Base-by-base conservation (phyloP, 2,113 vertebrate species). In the Vulpes lagopus region DNA sequence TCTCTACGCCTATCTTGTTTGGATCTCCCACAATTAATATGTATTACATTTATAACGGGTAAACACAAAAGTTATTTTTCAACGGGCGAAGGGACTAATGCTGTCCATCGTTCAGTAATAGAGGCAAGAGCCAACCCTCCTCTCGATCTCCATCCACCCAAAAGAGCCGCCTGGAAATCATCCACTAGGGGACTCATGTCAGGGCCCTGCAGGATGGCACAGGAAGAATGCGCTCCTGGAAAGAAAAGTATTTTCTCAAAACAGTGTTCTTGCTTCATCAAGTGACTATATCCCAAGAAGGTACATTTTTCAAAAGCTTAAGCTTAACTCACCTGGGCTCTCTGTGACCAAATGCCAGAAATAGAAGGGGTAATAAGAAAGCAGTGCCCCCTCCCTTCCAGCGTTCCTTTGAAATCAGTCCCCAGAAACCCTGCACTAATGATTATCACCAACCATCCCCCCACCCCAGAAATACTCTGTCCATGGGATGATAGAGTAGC, bases 321-420 rank as follows among this genome's bases (percentile, higher is more conserved):
- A 57, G 73, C 22, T 22, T 78, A 30, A 51, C 82, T 95, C 53
- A 81, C 76, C 64, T 78, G 69, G 53, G 14, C n/a, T 92, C 62
- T 92, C 84, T 55, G 53, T 4, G 65, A 38, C 88, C 38, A 8
- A 25, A 86, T 2, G 27, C 53, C 65, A 74, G 62, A 74, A 10
- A 23, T 9, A 65, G 55, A 71, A 93, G 35, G 51, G 20, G 67
- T 38, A 27, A 32, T 25, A 20, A 92, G 62, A 84, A 88, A 84
- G 64, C 1, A 8, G 55, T 1, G 4, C n/a, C 17, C 27, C 32
- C 9, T 27, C 19, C 57, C 59, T 76, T 43, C 60, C 1, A 9
- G 27, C 38, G 25, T 73, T 59, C 55, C n/a, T 93, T 43, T 95
- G 84, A 87, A 86, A 59, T 19, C 65, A 53, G 94, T 64, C n/a